A percentile compares a stretch with the other conserved stretches of the same genome.
Conservation (phyloP, 2,888 invertebrate species). For the Laothoe populi region DNA sequence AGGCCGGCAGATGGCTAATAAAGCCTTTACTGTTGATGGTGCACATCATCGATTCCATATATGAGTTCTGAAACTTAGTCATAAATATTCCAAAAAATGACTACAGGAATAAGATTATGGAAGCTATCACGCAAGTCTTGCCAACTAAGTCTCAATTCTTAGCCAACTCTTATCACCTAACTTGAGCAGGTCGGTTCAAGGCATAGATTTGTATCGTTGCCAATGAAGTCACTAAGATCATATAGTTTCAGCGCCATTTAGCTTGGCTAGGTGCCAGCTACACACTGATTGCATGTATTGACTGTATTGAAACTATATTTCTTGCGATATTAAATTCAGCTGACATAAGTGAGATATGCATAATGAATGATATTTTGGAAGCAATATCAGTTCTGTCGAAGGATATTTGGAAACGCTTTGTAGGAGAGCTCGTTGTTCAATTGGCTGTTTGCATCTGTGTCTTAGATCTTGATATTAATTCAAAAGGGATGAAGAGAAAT, state of each 20-base stretch:
- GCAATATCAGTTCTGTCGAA: slow-evolving; percentile 6
- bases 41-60: too few relatives aligned
- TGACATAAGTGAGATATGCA: slow-evolving; percentile 23
- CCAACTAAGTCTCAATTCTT: slow-evolving; percentile 26
- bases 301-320: slow-evolving; percentile 64
- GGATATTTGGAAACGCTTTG: slow-evolving; percentile 13
- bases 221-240: slow-evolving; percentile 67
- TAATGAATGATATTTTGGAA: slow-evolving; percentile 23
- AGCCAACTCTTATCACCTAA: slow-evolving; percentile 32
- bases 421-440: background rate
- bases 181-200: slow-evolving; percentile 28
- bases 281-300: slow-evolving; percentile 68
- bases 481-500: background rate
- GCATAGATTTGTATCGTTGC: slow-evolving; percentile 59
- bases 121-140: background rate
- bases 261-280: slow-evolving; percentile 61
- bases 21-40: too few relatives aligned
- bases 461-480: background rate
- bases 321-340: slow-evolving; percentile 39
- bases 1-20: too few relatives aligned
- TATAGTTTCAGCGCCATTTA: slow-evolving; percentile 50
- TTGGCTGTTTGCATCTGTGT: background rate
- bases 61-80: too few relatives aligned
- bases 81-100: background rate
- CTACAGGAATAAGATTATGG: background rate